Evolutionary conservation across 2,888 invertebrate genomes (phyloP).

Genomic region (Salpingus planirostris): DNA sequence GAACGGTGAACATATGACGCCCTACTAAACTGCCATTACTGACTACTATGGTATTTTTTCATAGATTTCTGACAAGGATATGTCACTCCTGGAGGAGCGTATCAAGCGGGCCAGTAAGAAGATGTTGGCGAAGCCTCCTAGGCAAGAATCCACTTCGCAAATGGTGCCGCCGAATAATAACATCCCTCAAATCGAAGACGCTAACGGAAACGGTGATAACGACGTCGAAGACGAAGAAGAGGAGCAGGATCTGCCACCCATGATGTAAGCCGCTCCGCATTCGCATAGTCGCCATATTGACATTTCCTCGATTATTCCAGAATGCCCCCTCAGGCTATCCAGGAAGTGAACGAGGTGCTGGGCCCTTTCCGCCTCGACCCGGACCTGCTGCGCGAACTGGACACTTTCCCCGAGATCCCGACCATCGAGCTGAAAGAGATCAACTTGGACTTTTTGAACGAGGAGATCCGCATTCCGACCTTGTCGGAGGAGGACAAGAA

Average conservation of each 20-base stretch:
- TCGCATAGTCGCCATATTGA: too few relatives aligned
- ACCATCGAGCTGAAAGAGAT: slow-evolving; percentile 34
- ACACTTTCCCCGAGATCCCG: slow-evolving; percentile 34
- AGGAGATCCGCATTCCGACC: slow-evolving; percentile 35
- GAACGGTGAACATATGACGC: too few relatives aligned
- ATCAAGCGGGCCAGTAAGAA: slow-evolving; percentile 82
- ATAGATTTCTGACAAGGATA: slow-evolving; percentile 87
- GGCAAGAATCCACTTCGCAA: too few relatives aligned
- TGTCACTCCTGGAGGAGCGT: slow-evolving; percentile 87
- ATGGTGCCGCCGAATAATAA: neutral
- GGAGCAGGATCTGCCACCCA: slow-evolving; percentile 25
- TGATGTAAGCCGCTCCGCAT: slow-evolving; percentile 20
- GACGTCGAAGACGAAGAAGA: slow-evolving; percentile 28
- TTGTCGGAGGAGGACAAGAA: too few relatives aligned
- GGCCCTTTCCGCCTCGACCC: slow-evolving; percentile 76
- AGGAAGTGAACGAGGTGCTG: slow-evolving; percentile 39
- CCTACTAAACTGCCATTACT: too few relatives aligned
- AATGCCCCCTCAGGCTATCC: slow-evolving; percentile 40
- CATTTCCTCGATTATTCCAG: slow-evolving; percentile 17
- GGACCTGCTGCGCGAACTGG: slow-evolving; percentile 60
- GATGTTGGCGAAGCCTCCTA: slow-evolving; percentile 38
- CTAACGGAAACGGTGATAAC: slow-evolving; percentile 19
- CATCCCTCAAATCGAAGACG: slow-evolving; percentile 1
- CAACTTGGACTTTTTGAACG: slow-evolving; percentile 36
- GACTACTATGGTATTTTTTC: too few relatives aligned